Evolutionary conservation across 2,888 invertebrate genomes (phyloP).

Genomic region (Thysanoteuthis rhombus): DNA sequence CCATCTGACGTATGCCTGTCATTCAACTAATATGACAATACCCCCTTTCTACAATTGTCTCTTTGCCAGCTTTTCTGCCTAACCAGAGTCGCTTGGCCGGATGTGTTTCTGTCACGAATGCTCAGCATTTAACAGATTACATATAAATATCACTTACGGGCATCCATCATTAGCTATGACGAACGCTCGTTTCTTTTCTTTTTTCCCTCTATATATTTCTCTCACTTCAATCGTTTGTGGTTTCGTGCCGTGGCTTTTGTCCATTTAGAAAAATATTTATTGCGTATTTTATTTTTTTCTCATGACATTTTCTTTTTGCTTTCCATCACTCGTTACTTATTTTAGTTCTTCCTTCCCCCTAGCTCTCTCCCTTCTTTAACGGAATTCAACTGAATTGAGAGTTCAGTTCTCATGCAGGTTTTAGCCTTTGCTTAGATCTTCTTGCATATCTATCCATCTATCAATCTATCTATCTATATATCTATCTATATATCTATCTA

Average conservation of each 20-base stretch:
- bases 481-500: no score
- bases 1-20: not conserved
- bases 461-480: no score
- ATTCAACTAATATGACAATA: not conserved
- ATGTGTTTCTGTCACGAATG: not conserved
- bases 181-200: not conserved
- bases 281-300: no score
- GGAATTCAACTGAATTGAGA: no score
- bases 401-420: no score
- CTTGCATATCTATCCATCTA: no score
- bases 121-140: not conserved
- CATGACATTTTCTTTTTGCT: no score
- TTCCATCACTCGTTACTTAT: no score
- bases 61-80: not conserved
- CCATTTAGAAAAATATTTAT: not conserved
- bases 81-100: not conserved
- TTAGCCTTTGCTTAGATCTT: no score
- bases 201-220: no score
- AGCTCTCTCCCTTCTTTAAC: no score
- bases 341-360: no score
- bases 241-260: not conserved
- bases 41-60: not conserved
- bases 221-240: not conserved
- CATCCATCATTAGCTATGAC: not conserved
- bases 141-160: not conserved